Base-by-base conservation (phyloP, 1,140 invertebrate genomes). In the Streblospio benedicti region DNA sequence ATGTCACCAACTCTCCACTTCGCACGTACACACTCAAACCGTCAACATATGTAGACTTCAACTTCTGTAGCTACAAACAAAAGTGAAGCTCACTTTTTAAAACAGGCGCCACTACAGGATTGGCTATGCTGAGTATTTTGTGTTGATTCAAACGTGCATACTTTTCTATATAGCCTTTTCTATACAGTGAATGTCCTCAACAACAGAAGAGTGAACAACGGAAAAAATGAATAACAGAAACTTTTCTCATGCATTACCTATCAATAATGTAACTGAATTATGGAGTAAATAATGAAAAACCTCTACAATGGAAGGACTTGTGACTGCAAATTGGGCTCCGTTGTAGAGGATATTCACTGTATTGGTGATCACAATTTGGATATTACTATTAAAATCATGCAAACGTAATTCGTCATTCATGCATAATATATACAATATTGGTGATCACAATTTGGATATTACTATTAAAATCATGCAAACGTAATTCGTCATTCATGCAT, bases 21-120 rank as follows among this genome's bases (percentile, higher is more conserved):
- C 67, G 70, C 1, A 80, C 73, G 57, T 78, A 78, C n/a, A 73
- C 69, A 44, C 78, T 65, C 45, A 84, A 78, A 1, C 81, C 81
- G 62, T 81, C 76, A 3, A 84, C 68, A 68, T 83, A 84, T 0
- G 83, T 83, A 2, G 81, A 79, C 67, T 81, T 82, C 12, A 83
- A 70, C 65, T 85, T 85, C 65, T 72, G 69, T n/a, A 76, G 35
- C 74, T 76, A 32, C 20, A 59, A 61, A 33, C 56, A 41, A 50
- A 30, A 44, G 23, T 44, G 32, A 33, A 12, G 18, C 28, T 4
- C 35, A 38, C 9, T n/a, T 9, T 9, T 38, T 9, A 9, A 9
- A 38, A 38, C 35, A 41, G 41, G 28, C 4, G 12, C 6, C 9
- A 23, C 53, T n/a, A 6, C 9, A n/a, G 23, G 6, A 49, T 14